Percentiles rank a stretch among this genome's conserved stretches.
These are phyloP conservation scores for Netelia melanura DNA, from an alignment of 2,888 invertebrate species.

Conservation along the genomic window DNA sequence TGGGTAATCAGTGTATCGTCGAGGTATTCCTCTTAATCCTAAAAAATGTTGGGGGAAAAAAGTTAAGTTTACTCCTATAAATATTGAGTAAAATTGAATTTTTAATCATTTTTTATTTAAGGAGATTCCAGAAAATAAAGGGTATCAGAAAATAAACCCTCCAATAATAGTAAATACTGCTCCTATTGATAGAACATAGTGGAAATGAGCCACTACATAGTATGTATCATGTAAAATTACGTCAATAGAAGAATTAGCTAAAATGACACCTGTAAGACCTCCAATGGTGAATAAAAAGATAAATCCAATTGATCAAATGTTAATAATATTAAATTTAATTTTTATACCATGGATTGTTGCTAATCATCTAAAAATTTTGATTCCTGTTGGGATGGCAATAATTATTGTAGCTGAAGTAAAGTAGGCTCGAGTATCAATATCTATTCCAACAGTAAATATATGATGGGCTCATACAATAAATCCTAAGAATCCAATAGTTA, in stretches of 20 bases:
- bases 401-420: conserved; percentile 94
- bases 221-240: conserved; percentile 93
- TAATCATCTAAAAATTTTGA: conserved; percentile 93
- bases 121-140: conserved; percentile 88
- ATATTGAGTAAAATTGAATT: conserved; percentile 90
- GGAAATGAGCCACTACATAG: conserved; percentile 94
- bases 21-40: conserved; percentile 90
- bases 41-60: conserved; percentile 93
- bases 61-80: conserved; percentile 92
- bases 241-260: conserved; percentile 92
- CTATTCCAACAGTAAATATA: conserved; percentile 94
- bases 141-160: conserved; percentile 90
- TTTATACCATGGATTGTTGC: conserved; percentile 88
- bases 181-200: conserved; percentile 93
- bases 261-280: conserved; percentile 89
- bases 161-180: conserved; percentile 92
- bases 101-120: conserved; percentile 88
- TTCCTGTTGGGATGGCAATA: conserved; percentile 94
- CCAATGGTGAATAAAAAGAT: conserved; percentile 92
- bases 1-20: conserved; percentile 91
- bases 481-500: conserved; percentile 92
- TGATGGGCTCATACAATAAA: conserved; percentile 95
- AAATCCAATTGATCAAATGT: conserved; percentile 91
- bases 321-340: conserved; percentile 87
- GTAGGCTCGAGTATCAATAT: conserved; percentile 93